Evolutionary conservation across 2,888 invertebrate genomes (phyloP).

Genomic region (Drosophila setosimentum): DNA sequence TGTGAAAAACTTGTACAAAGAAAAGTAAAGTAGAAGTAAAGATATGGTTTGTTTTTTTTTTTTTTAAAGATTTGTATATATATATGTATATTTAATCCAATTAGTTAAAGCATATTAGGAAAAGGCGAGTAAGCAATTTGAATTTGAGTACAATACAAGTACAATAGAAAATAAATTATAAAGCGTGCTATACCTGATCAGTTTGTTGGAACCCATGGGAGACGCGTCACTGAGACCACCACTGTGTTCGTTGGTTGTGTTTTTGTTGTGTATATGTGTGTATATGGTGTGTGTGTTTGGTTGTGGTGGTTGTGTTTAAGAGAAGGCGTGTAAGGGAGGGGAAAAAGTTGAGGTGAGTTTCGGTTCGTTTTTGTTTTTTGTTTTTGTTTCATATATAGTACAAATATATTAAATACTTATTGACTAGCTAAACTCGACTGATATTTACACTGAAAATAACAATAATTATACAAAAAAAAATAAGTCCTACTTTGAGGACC

Average conservation of each 20-base stretch:
- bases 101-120: constrained; percentile 61
- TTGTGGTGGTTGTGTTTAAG: constrained; percentile 57
- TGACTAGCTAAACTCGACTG: neutral
- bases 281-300: constrained; percentile 53
- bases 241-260: constrained; percentile 60
- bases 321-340: constrained; percentile 67
- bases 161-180: constrained; percentile 50
- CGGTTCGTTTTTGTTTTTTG: constrained; percentile 3
- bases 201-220: constrained; percentile 86
- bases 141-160: constrained; percentile 52
- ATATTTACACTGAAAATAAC: constrained; percentile 33
- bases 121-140: constrained; percentile 62
- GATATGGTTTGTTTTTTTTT: constrained; percentile 29
- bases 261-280: constrained; percentile 42
- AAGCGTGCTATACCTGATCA: constrained; percentile 86
- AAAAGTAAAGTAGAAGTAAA: constrained; percentile 54
- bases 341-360: constrained; percentile 70
- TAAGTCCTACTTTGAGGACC: neutral
- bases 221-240: constrained; percentile 85
- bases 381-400: constrained; percentile 25
- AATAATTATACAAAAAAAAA: neutral
- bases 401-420: constrained; percentile 17
- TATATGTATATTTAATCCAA: constrained; percentile 54
- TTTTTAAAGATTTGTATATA: constrained; percentile 6
- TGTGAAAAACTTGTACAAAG: constrained; percentile 82